Base-by-base conservation (phyloP, 2,888 invertebrate genomes). In the Belgica antarctica region DNA sequence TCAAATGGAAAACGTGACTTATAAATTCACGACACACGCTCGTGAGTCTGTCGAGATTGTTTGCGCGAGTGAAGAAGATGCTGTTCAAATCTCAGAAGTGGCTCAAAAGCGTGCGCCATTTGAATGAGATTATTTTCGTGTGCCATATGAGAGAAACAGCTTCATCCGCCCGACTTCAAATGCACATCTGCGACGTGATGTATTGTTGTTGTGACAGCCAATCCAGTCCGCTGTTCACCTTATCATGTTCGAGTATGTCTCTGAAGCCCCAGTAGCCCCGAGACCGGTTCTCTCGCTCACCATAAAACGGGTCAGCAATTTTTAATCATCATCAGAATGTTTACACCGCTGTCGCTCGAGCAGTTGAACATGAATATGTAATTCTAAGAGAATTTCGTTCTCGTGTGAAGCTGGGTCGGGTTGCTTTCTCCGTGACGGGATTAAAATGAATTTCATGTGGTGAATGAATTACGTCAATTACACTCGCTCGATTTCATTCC, bases 291-390 rank as follows among this genome's bases (percentile, higher is more conserved):
- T n/a, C 34, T 8, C 15, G 5, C 15, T 15, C 46, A 22, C 7
- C 17, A 2, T 22, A 22, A 52, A 52, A 3, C 52, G 22, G 52
- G 52, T 22, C 52, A 52, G 52, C 52, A 52, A 52, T 41, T 41
- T 52, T 52, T 19, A 19, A 52, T 52, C 52, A 41, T 52, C 52
- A 41, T 12, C 17, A 17, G 52, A 17, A 52, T 52, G 17, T 22
- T 52, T n/a, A 8, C 5, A 17, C 17, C 7, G 52, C 52, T 8
- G n/a, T 22, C 22, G 17, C 22, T 52, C 52, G 17, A 7, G 52
- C 15, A 41, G 22, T 52, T 8, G n/a, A 52, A 52, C 22, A 52
- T 52, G 52, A 52, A 52, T 52, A 52, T 52, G 52, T 52, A 52
- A 52, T 52, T 52, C n/a, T 19, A 22, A 52, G 22, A 22, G 52